Conservation (phyloP, 2,113 vertebrate species). For the Macrotis lagotis region DNA sequence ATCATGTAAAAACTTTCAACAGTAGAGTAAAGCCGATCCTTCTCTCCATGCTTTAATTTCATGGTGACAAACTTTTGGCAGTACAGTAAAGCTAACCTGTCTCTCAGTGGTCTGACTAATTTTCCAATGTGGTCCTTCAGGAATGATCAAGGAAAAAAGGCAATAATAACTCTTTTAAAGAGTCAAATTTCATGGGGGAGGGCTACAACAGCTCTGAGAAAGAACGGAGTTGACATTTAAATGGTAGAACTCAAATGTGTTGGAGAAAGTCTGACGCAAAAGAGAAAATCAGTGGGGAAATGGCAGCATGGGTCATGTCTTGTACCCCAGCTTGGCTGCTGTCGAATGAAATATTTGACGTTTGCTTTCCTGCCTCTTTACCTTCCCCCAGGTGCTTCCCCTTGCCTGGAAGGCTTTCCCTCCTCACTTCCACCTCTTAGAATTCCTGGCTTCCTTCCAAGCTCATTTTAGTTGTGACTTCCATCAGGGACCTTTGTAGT, state of each 20-base stretch:
- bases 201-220: slow-evolving; percentile 36
- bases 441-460: neutral
- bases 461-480: neutral
- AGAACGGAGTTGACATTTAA: slow-evolving; percentile 14
- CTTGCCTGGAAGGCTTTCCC: neutral
- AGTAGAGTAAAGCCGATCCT: no score
- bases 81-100: no score
- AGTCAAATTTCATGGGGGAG: accelerated
- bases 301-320: neutral
- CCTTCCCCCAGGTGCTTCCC: neutral
- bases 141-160: neutral
- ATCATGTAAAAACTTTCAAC: no score
- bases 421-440: neutral
- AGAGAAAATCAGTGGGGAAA: neutral
- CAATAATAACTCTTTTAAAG: neutral
- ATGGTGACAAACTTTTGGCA: no score
- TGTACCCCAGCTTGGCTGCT: neutral
- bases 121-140: neutral
- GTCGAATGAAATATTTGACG: slow-evolving; percentile 27
- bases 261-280: neutral
- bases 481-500: neutral
- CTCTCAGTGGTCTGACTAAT: no score
- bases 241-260: neutral
- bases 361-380: neutral
- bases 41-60: no score